A percentile compares a stretch with the other conserved stretches of the same genome.
These are phyloP conservation scores for Callimorpha dominula DNA, from an alignment of 2,888 invertebrate genomes.

Conservation along the genomic window DNA sequence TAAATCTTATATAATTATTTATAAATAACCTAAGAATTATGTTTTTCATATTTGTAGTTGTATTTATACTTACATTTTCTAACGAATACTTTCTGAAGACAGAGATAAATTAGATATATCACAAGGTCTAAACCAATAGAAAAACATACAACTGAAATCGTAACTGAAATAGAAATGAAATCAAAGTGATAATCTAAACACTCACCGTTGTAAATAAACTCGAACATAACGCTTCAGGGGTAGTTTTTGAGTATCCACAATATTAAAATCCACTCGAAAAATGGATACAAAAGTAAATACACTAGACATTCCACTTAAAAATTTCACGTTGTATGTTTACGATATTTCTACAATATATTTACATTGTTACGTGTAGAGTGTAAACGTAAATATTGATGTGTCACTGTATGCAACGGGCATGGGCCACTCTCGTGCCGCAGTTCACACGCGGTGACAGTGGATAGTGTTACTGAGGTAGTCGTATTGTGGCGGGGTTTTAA, in stretches of 20 bases:
- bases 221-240: constrained; percentile 47
- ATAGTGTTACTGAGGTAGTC: constrained; percentile 55
- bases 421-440: constrained; percentile 40
- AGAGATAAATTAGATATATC: neutral
- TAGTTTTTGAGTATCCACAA: constrained; percentile 58
- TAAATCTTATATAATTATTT: neutral
- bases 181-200: constrained; percentile 25
- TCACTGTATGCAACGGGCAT: constrained; percentile 38
- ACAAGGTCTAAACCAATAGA: neutral
- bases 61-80: neutral
- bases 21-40: neutral
- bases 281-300: constrained; percentile 63
- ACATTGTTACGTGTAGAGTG: constrained; percentile 37
- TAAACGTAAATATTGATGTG: constrained; percentile 39
- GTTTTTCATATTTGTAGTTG: neutral
- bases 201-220: constrained; percentile 59
- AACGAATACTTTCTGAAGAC: neutral
- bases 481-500: constrained; percentile 66
- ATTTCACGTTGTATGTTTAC: constrained; percentile 63
- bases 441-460: constrained; percentile 47
- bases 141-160: neutral
- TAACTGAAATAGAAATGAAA: neutral
- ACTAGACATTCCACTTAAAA: constrained; percentile 66
- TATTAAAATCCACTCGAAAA: constrained; percentile 68
- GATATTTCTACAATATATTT: constrained; percentile 57